Conservation (phyloP, 2,113 vertebrate genomes). For the Myotis brandtii region DNA sequence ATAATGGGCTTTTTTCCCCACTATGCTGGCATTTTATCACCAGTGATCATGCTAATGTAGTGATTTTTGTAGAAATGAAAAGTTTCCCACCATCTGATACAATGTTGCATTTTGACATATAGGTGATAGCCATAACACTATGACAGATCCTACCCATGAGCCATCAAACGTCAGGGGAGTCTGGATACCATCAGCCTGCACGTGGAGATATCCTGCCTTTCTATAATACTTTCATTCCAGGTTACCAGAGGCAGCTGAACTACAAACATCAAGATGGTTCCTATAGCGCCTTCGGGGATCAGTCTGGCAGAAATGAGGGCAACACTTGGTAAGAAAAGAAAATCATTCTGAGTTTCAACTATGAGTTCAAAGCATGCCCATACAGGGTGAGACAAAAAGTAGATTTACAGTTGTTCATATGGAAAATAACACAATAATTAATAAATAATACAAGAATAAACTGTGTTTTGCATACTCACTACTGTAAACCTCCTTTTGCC, state of each 20-base stretch:
- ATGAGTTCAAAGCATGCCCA: not conserved
- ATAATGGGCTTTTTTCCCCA: not conserved
- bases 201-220: not conserved
- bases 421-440: not conserved
- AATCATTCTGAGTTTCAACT: not conserved
- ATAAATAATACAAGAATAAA: not conserved
- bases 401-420: not conserved
- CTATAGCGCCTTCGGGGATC: constrained; percentile 91
- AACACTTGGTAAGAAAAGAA: constrained; percentile 92
- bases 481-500: not conserved
- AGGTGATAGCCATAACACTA: not conserved
- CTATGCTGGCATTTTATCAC: not conserved
- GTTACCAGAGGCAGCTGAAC: constrained; percentile 92
- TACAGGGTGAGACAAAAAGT: not conserved
- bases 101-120: not conserved
- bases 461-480: not conserved
- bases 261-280: constrained; percentile 89
- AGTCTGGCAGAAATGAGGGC: constrained; percentile 67
- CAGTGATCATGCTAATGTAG: not conserved
- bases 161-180: not conserved
- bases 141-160: not conserved
- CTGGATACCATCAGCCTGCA: not conserved
- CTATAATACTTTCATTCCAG: constrained; percentile 78
- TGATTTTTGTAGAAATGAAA: not conserved
- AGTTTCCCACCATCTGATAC: not conserved